A percentile compares a stretch with the other conserved stretches of the same genome.
Evolutionary conservation across 37 sponge, comb jelly and placozoan genomes (phyloP).

Genomic region (Cladorhizidae sp.): DNA sequence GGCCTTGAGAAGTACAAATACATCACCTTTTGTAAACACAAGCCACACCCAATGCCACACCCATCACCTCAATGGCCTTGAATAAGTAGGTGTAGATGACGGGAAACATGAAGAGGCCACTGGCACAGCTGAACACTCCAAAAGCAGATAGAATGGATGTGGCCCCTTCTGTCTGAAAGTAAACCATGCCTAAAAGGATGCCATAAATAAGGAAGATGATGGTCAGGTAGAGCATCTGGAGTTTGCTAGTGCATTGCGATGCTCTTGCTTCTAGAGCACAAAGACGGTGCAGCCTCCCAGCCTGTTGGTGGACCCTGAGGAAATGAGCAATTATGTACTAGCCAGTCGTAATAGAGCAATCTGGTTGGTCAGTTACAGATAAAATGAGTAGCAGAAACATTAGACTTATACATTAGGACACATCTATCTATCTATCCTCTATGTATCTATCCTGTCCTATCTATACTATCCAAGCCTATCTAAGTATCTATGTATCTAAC

Average conservation of each 20-base stretch:
- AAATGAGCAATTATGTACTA: not conserved
- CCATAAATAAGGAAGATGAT: conserved; percentile 75
- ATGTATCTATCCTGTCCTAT: too few species aligned
- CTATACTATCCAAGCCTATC: too few species aligned
- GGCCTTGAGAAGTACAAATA: too few species aligned
- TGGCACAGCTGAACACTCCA: conserved; percentile 70
- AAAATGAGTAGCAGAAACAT: not conserved
- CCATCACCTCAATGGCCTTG: conserved; percentile 57
- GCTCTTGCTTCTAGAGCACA: conserved; percentile 71
- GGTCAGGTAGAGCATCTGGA: conserved; percentile 56
- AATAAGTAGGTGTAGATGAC: conserved; percentile 47
- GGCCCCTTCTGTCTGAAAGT: conserved; percentile 29
- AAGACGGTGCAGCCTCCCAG: conserved; percentile 12
- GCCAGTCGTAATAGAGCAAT: too few species aligned
- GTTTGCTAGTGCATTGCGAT: conserved; percentile 26
- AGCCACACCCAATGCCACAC: too few species aligned
- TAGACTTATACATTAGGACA: too few species aligned
- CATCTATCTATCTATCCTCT: too few species aligned
- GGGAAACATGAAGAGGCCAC: conserved; percentile 91
- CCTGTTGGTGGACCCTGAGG: conserved; percentile 2
- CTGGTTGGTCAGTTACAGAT: too few species aligned
- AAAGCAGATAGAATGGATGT: conserved; percentile 67
- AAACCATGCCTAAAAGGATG: conserved; percentile 63
- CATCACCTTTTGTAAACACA: too few species aligned
- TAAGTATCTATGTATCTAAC: too few species aligned